Conservation (phyloP, 2,797 vertebrate genomes). For the Muraenolepis orangiensis region DNA sequence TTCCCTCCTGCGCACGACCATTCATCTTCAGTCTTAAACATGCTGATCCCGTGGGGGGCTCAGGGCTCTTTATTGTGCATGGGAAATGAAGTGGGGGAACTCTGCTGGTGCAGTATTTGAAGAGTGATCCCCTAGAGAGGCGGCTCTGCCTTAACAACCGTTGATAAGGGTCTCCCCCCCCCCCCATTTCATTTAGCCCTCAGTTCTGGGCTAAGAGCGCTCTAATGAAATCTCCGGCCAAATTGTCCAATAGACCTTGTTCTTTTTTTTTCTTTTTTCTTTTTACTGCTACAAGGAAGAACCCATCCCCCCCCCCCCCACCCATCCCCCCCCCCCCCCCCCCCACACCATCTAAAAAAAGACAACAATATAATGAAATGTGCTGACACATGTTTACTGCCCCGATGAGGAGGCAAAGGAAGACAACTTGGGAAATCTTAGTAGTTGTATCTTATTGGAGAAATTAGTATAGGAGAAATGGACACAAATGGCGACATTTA, state of each 20-base stretch:
- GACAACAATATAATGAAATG: constrained; percentile 47
- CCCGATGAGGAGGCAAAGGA: constrained; percentile 56
- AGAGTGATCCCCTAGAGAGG: constrained; percentile 78
- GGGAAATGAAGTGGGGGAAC: constrained; percentile 80
- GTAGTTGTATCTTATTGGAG: neutral
- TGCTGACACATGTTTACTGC: constrained; percentile 64
- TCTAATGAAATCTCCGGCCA: constrained; percentile 68
- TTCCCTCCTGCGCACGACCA: constrained; percentile 71
- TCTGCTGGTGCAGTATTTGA: constrained; percentile 85
- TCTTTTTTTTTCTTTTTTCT: neutral
- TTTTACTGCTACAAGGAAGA: neutral
- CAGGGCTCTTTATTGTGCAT: constrained; percentile 83
- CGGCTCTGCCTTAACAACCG: constrained; percentile 79
- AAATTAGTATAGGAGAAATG: neutral
- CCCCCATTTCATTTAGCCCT: constrained; percentile 72
- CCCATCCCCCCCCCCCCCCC: neutral
- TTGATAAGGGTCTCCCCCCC: constrained; percentile 71
- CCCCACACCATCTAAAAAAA: neutral
- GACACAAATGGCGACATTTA: neutral
- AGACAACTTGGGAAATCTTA: constrained; percentile 58
- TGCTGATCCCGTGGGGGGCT: constrained; percentile 70
- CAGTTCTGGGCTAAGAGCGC: constrained; percentile 58
- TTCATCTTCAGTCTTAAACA: constrained; percentile 83
- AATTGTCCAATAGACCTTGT: constrained; percentile 55
- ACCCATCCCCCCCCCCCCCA: neutral